Evolutionary conservation across 1,140 invertebrate genomes (phyloP).

Genomic region (Hylaeus anthracinus): DNA sequence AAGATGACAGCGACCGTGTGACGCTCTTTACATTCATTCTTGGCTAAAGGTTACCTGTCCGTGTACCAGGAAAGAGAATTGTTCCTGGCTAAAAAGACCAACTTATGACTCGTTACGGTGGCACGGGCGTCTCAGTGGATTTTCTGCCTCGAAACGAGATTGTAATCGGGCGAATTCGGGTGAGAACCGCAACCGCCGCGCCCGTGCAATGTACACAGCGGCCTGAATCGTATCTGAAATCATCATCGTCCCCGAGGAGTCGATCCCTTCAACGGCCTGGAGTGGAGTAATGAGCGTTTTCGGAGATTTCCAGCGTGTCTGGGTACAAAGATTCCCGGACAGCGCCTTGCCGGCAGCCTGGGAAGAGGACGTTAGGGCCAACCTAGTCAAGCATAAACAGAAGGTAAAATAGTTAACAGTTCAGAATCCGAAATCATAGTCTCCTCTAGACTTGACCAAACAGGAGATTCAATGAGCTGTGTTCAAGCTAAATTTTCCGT

Average conservation of each 20-base stretch:
- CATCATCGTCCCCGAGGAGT: conserved; percentile 43
- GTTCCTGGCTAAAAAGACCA: conserved; percentile 7
- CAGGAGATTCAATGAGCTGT: too few species aligned
- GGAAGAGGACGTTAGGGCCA: conserved; percentile 94
- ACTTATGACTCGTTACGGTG: conserved; percentile 40
- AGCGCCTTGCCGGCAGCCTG: conserved; percentile 93
- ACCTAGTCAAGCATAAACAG: conserved; percentile 92
- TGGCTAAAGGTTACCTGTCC: background rate
- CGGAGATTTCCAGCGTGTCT: conserved; percentile 93
- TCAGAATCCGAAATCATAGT: background rate
- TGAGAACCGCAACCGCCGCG: conserved; percentile 50
- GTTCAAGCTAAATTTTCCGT: background rate
- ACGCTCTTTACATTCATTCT: conserved; percentile 46
- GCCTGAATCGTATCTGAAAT: conserved; percentile 24
- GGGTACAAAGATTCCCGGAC: conserved; percentile 93
- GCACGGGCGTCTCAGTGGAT: background rate
- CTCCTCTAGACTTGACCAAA: background rate
- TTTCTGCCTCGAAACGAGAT: conserved; percentile 32
- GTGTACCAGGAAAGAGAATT: conserved; percentile 1
- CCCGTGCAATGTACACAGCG: conserved; percentile 57
- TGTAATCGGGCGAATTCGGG: conserved; percentile 24
- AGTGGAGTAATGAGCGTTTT: conserved; percentile 88
- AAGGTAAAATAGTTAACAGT: conserved; percentile 77
- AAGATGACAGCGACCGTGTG: conserved; percentile 66
- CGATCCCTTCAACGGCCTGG: background rate